Percentiles rank a stretch among this genome's conserved stretches.
These are phyloP conservation scores for Prunella fulvescens DNA, from an alignment of 2,113 vertebrate genomes.

Conservation along the genomic window DNA sequence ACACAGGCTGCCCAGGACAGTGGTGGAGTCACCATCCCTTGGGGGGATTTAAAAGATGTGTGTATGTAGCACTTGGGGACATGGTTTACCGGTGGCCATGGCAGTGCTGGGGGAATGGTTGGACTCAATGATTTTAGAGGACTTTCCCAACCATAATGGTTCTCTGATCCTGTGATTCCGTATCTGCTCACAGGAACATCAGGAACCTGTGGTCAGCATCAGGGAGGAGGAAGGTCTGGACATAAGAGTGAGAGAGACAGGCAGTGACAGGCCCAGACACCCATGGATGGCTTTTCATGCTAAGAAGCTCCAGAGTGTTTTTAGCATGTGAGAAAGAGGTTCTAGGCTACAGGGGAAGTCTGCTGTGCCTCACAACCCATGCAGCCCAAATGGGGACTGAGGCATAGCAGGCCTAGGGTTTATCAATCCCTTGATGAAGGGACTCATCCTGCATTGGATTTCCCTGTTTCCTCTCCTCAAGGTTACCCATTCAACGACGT, in stretches of 20 bases:
- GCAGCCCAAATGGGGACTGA: background rate
- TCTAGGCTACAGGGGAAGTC: background rate
- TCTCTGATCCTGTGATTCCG: background rate
- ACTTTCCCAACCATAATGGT: background rate
- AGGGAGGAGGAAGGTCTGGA: background rate
- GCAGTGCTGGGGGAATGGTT: background rate
- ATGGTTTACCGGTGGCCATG: background rate
- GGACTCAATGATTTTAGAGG: background rate
- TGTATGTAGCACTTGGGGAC: background rate
- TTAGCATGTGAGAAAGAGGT: background rate
- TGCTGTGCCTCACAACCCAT: background rate
- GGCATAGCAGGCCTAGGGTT: background rate
- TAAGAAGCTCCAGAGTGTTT: background rate
- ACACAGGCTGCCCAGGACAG: background rate
- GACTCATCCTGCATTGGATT: background rate
- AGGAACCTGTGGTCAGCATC: background rate
- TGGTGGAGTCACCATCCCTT: background rate
- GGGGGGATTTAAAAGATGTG: background rate
- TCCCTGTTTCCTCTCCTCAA: constrained; percentile 55
- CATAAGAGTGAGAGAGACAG: background rate
- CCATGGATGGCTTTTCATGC: background rate
- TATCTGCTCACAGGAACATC: background rate
- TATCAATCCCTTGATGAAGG: background rate
- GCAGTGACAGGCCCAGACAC: background rate
- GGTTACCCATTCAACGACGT: constrained; percentile 98